phyloP scores from a whole-genome alignment of 2,797 vertebrate genomes.

The Poecilia wingei region DNA sequence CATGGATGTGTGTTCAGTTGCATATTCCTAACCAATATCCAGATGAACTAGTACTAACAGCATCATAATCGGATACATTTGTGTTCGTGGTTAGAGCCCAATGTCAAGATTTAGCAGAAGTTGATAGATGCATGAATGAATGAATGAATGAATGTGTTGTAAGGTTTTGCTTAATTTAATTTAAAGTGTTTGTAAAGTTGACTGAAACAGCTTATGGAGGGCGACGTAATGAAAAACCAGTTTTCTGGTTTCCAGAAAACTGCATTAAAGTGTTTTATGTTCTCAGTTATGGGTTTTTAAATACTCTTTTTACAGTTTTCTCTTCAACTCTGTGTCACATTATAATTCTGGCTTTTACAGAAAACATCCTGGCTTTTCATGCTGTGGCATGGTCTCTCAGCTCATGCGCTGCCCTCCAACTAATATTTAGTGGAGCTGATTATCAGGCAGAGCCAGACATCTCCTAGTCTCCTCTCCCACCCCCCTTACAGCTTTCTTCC shows the following conservation, averaged over 20 bases:
- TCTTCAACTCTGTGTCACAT: not conserved
- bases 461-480: slow-evolving; percentile 16
- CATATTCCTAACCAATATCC: not conserved
- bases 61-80: not conserved
- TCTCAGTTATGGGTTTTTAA: not conserved
- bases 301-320: not conserved
- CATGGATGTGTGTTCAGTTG: not conserved
- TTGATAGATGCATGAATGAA: not conserved
- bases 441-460: slow-evolving; percentile 49
- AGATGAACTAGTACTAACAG: not conserved
- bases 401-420: slow-evolving; percentile 25
- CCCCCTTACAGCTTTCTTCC: slow-evolving; percentile 21
- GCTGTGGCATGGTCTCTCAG: not conserved
- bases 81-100: not conserved
- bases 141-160: not conserved
- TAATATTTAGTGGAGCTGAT: slow-evolving; percentile 45
- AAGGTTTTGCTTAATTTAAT: not conserved
- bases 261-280: not conserved
- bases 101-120: not conserved
- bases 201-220: not conserved
- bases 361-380: slow-evolving; percentile 12
- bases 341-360: slow-evolving; percentile 1
- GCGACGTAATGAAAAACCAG: not conserved
- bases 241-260: not conserved
- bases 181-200: not conserved